phyloP scores from a whole-genome alignment of 2,113 vertebrate genomes.

The Caranx ignobilis region DNA sequence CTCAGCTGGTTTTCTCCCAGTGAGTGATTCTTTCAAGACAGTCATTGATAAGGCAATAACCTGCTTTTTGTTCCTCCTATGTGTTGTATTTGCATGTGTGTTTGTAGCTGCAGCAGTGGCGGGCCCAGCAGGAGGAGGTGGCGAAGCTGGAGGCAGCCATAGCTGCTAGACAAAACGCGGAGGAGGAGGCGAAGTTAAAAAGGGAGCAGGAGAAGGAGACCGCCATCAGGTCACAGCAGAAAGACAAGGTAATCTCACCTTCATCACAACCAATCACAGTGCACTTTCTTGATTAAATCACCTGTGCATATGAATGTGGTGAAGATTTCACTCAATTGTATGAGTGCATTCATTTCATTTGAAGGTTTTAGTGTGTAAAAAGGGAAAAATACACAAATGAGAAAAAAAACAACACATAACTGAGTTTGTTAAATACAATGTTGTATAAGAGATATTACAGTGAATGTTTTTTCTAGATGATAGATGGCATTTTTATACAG shows the following conservation, averaged over 20 bases:
- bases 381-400: neutral
- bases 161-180: slow-evolving; percentile 85
- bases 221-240: slow-evolving; percentile 84
- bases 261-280: neutral
- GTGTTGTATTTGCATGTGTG: slow-evolving; percentile 52
- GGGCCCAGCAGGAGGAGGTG: slow-evolving; percentile 89
- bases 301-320: neutral
- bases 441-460: neutral
- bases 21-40: slow-evolving; percentile 40
- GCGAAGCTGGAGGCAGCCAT: slow-evolving; percentile 88
- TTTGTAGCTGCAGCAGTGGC: slow-evolving; percentile 90
- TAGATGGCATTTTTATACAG: neutral
- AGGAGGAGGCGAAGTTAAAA: slow-evolving; percentile 84
- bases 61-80: slow-evolving; percentile 11
- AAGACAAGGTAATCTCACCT: slow-evolving; percentile 76
- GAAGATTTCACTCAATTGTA: neutral
- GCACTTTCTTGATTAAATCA: neutral
- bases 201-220: slow-evolving; percentile 84
- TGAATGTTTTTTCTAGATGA: slow-evolving; percentile 5
- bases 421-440: neutral
- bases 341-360: neutral
- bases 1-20: slow-evolving; percentile 39
- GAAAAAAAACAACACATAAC: neutral
- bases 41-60: slow-evolving; percentile 42
- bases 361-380: neutral